Evolutionary conservation across 2,888 invertebrate genomes (phyloP), one percentile per base, ranked within the genome.

Genomic region (Plebejus melissa): DNA sequence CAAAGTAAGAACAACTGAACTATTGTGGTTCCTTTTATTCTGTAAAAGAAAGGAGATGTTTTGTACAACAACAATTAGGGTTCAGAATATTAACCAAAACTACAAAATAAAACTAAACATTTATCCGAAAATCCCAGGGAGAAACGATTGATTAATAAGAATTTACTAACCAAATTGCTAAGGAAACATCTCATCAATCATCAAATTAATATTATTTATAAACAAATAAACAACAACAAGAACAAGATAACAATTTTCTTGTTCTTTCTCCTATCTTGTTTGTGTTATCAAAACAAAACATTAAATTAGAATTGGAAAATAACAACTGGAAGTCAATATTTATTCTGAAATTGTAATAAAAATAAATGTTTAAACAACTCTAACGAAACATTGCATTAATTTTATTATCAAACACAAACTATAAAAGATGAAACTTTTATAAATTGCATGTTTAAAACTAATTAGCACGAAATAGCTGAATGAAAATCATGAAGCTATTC

Each of bases 371-470:
- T 9, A 46, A 46, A 46, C 46, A 46, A 9, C 46, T 9, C 46
- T 46, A 46, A 46, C 11, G 11, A 46, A 46, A 46, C 46, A 3
- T 11, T 46, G 46, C 46, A 46, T 46, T 46, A 16, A 54, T 54
- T n/a, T n/a, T 54, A 16, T 54, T 16, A 54, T 54, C 13, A 16
- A 54, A 54, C 11, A 28, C 11, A 28, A 13, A 65, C 28, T 65
- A 32, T 13, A 28, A 65, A 28, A 28, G 32, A 65, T 11, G 60
- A 65, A 65, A 28, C 11, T 32, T 65, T 32, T 13, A 58, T 65
- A 11, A 60, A 65, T 65, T 65, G 65, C 65, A 65, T 65, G 65
- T 36, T 65, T 11, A 36, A 36, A 32, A 65, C 32, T 36, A 65
- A 65, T 65, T 65, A 65, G 65, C 13, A 36, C 65, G 32, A 32